phyloP scores from a whole-genome alignment of 2,113 vertebrate genomes.

The Nannobrachium achirus region DNA sequence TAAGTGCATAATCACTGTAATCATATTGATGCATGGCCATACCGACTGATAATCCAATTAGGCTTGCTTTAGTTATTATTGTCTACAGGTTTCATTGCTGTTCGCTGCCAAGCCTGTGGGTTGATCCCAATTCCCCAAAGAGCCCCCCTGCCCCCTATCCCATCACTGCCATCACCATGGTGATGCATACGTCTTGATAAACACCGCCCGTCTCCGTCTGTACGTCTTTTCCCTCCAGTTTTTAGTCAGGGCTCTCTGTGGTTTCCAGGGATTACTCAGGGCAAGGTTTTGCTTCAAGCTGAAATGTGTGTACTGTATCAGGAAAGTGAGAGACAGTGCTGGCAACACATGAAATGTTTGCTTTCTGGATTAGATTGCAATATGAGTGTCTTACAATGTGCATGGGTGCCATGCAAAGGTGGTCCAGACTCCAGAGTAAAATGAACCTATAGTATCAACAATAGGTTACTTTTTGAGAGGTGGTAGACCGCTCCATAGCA shows the following conservation, averaged over 20 bases:
- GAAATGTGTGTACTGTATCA: slow-evolving; percentile 5
- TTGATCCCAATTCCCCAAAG: slow-evolving; percentile 48
- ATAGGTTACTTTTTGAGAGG: not conserved
- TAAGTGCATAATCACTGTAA: slow-evolving; percentile 7
- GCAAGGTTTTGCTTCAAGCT: not conserved
- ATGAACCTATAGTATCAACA: slow-evolving; percentile 17
- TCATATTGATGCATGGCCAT: slow-evolving; percentile 40
- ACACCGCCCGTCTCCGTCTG: slow-evolving; percentile 22
- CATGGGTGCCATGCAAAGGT: slow-evolving; percentile 16
- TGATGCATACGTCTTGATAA: slow-evolving; percentile 49
- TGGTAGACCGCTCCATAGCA: no score
- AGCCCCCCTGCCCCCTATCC: slow-evolving; percentile 32
- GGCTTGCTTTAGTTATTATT: slow-evolving; percentile 42
- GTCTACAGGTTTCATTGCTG: slow-evolving; percentile 57
- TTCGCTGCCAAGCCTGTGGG: slow-evolving; percentile 43
- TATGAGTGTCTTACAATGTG: slow-evolving; percentile 10
- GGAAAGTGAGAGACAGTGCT: slow-evolving; percentile 5
- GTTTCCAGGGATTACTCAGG: slow-evolving; percentile 25
- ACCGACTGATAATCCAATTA: slow-evolving; percentile 41
- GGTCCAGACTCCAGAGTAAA: slow-evolving; percentile 26
- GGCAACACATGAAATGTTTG: slow-evolving; percentile 18
- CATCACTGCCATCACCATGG: slow-evolving; percentile 60
- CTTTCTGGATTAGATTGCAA: slow-evolving; percentile 23
- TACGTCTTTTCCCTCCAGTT: slow-evolving; percentile 41
- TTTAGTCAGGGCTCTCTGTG: slow-evolving; percentile 12